phyloP scores from a whole-genome alignment of 2,888 invertebrate species.

The Lepidonotus clava region DNA sequence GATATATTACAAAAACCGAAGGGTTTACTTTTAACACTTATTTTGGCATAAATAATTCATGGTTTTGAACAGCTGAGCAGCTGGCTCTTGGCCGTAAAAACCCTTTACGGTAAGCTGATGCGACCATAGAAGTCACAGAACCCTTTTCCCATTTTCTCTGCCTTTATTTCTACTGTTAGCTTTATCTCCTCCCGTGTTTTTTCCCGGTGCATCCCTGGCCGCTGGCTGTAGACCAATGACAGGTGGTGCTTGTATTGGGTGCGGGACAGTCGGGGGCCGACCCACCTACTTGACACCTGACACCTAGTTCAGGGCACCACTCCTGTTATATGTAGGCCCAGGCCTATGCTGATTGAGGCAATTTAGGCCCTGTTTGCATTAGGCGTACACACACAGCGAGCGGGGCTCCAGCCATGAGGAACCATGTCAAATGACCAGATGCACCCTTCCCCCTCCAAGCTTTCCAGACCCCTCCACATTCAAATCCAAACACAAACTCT shows the following conservation, averaged over 20 bases:
- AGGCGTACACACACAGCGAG: background rate
- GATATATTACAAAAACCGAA: too few species aligned
- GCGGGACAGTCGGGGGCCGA: background rate
- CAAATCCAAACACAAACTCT: too few species aligned
- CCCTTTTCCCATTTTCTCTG: too few species aligned
- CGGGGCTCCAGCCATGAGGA: background rate
- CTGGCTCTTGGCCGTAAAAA: too few species aligned
- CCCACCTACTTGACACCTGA: background rate
- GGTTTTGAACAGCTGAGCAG: too few species aligned
- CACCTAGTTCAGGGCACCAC: background rate
- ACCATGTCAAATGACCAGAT: background rate
- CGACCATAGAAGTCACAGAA: too few species aligned
- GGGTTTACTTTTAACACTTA: too few species aligned
- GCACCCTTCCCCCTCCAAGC: background rate
- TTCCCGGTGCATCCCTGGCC: too few species aligned
- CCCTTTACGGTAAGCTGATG: too few species aligned
- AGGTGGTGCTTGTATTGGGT: slow-evolving; percentile 2
- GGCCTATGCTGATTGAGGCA: background rate
- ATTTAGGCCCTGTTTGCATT: background rate
- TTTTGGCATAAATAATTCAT: too few species aligned
- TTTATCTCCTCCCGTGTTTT: too few species aligned
- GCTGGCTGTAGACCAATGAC: background rate
- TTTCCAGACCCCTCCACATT: too few species aligned
- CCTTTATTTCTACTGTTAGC: background rate
- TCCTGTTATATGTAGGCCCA: background rate